Base-by-base conservation (phyloP, 2,797 vertebrate genomes). In the Nyctibius grandis region DNA sequence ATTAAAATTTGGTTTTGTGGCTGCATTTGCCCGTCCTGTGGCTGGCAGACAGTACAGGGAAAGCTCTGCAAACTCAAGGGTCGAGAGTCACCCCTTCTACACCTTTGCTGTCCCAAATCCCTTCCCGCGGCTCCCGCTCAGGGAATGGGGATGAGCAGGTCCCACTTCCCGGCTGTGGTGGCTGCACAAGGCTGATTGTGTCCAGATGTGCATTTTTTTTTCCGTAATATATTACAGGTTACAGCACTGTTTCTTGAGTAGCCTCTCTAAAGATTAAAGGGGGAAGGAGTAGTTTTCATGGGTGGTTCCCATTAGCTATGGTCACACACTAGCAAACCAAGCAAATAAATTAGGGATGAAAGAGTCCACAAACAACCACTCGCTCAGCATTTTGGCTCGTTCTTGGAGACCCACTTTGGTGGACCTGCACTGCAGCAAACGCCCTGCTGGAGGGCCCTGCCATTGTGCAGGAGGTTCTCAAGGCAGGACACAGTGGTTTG, bases 181-280 rank as follows among this genome's bases (percentile, higher is more conserved):
- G 60, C 89, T 95, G 82, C 80, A 73, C 29, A 31, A 45, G 48
- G 87, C 65, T 96, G 94, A 96, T 93, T 34, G 8, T 91, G 92
- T 94, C 95, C 96, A 97, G 93, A 96, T 96, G 95, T 91, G 85
- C 48, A 54, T 78, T 95, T 96, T 96, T 96, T 97, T 95, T 75
- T 14, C 88, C 95, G 42, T 85, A 90, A 96, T 83, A 81, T 89
- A 92, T 95, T 91, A 80, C 78, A 81, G 95, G 83, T 95, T 95
- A 91, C 85, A 88, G 90, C 81, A 80, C 94, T 82, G 85, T 91
- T 96, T 95, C 95, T 91, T 61, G 82, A 93, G 68, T 70, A 95
- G 89, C 88, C 94, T 90, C 94, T 97, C 92, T 88, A 86, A 95
- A 81, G 96, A 97, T 89, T 89, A 90, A 95, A 95, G 90, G 84